A percentile compares a stretch with the other conserved stretches of the same genome.
These are phyloP conservation scores for Hoplodrina ambigua DNA, from an alignment of 2,888 invertebrate genomes.

Conservation along the genomic window DNA sequence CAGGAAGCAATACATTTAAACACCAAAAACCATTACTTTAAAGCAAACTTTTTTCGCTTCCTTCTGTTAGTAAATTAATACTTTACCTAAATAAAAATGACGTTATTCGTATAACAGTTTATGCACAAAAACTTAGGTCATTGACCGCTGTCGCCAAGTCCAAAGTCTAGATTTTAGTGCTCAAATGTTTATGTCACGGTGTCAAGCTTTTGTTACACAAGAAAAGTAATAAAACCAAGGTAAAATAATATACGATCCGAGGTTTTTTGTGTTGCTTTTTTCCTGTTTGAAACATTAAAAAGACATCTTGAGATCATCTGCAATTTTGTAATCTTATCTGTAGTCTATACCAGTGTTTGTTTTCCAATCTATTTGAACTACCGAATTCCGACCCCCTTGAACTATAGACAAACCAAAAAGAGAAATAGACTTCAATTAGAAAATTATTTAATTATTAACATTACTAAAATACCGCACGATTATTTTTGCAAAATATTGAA, in stretches of 20 bases:
- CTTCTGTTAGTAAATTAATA: constrained; percentile 4
- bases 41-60: constrained; percentile 1
- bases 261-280: not conserved
- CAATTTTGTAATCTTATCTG: not conserved
- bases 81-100: constrained; percentile 22
- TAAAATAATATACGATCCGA: not conserved
- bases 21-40: constrained; percentile 19
- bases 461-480: no score
- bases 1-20: constrained; percentile 35
- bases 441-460: no score
- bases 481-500: no score
- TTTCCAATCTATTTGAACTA: no score
- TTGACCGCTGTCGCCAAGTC: constrained; percentile 22
- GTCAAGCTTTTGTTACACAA: constrained; percentile 27
- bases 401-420: no score
- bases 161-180: constrained; percentile 25
- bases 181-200: not conserved
- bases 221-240: not conserved
- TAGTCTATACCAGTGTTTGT: no score
- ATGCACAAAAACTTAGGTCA: constrained; percentile 42
- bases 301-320: not conserved
- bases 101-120: constrained; percentile 20
- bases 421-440: no score
- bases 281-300: not conserved
- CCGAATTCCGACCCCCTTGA: no score